Percentiles rank a stretch among this genome's conserved stretches.
Evolutionary conservation across 2,888 invertebrate genomes (phyloP).

Genomic region (Lepidocyrtoides sp.): DNA sequence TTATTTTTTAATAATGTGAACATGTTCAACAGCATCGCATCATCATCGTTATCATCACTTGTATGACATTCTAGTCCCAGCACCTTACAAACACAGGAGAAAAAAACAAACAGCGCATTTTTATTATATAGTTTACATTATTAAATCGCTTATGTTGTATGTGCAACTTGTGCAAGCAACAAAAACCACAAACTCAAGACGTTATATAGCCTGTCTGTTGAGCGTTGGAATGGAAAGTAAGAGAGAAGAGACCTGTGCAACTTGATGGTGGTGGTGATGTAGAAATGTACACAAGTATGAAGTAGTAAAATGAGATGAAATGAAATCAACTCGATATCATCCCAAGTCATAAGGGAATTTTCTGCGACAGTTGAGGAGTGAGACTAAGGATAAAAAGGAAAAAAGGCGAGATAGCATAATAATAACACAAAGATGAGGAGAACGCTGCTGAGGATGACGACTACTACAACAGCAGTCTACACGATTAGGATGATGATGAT

Average conservation of each 20-base stretch:
- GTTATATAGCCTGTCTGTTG: not conserved
- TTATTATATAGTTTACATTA: conserved; percentile 30
- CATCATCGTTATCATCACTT: conserved; percentile 27
- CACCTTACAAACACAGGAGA: conserved; percentile 22
- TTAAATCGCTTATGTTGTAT: not conserved
- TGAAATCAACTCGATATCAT: not conserved
- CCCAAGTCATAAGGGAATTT: conserved; percentile 29
- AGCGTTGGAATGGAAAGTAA: conserved; percentile 26
- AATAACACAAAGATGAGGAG: not conserved
- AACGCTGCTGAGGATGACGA: not conserved
- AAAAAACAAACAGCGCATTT: conserved; percentile 7
- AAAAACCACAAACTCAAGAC: conserved; percentile 62
- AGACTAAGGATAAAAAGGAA: conserved; percentile 28
- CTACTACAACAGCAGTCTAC: conserved; percentile 9
- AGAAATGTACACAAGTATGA: not conserved
- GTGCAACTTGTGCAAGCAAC: not conserved
- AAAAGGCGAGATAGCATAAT: not conserved
- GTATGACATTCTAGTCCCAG: conserved; percentile 40
- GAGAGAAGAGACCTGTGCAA: not conserved
- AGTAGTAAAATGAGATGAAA: conserved; percentile 9
- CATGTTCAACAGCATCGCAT: conserved; percentile 37
- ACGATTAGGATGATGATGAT: conserved; percentile 23
- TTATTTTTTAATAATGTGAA: conserved; percentile 37
- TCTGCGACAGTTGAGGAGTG: conserved; percentile 14
- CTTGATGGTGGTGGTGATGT: not conserved